phyloP scores from a whole-genome alignment of 2,113 vertebrate genomes.

The Scomber japonicus region DNA sequence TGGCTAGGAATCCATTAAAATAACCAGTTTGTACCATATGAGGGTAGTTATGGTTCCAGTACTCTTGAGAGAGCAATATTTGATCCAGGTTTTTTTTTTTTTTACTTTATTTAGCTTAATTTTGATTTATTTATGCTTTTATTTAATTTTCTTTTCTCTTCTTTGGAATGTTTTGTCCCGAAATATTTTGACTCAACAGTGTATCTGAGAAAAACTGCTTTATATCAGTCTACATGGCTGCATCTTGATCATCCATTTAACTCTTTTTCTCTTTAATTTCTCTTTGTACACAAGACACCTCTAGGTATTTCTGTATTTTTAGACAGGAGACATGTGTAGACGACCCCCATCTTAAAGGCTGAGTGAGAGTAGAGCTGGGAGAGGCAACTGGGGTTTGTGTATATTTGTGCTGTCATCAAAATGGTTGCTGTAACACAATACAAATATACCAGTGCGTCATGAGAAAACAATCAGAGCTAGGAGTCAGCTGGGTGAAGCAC shows the following conservation, averaged over 20 bases:
- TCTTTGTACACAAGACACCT: background rate
- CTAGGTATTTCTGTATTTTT: conserved; percentile 62
- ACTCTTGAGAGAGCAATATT: conserved; percentile 31
- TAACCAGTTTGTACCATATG: conserved; percentile 21
- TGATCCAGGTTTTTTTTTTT: background rate
- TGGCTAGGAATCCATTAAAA: conserved; percentile 55
- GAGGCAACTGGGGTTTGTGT: background rate
- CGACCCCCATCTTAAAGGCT: conserved; percentile 47
- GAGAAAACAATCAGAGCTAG: conserved; percentile 36
- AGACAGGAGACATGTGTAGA: conserved; percentile 35
- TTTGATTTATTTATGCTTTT: background rate
- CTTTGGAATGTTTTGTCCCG: background rate
- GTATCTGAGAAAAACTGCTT: background rate
- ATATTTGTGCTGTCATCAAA: conserved; percentile 41
- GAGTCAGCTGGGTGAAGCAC: conserved; percentile 34
- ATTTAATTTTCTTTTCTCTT: background rate
- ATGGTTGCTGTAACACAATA: conserved; percentile 58
- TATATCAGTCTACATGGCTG: background rate
- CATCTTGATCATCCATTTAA: background rate
- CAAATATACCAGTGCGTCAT: conserved; percentile 37
- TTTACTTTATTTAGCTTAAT: background rate
- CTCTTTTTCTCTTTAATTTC: conserved; percentile 12
- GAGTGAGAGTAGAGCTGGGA: background rate
- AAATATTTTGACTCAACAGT: no score
- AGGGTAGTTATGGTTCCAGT: conserved; percentile 8